Evolutionary conservation across 1,140 invertebrate genomes (phyloP).

Genomic region (Formica exsecta): DNA sequence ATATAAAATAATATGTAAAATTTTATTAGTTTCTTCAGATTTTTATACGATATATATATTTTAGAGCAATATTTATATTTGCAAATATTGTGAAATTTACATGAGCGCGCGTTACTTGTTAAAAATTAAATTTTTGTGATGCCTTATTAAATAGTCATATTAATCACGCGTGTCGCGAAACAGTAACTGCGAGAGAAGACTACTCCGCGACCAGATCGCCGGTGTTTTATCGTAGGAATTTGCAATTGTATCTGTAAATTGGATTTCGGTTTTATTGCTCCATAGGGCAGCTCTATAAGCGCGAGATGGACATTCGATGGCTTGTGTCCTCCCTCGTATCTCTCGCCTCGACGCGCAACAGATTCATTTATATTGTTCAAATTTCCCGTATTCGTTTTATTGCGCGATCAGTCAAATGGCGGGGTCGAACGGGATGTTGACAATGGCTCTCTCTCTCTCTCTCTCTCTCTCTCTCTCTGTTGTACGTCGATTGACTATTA

Average conservation of each 20-base stretch:
- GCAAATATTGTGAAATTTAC: neutral
- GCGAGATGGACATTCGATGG: neutral
- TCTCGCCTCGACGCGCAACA: slow-evolving; percentile 6
- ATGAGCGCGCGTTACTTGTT: neutral
- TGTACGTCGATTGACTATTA: too few species aligned
- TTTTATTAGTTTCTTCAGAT: too few species aligned
- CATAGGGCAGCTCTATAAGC: neutral
- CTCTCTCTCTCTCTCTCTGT: neutral
- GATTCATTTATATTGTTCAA: slow-evolving; percentile 41
- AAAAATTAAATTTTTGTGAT: neutral
- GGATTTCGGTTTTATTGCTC: slow-evolving; percentile 34
- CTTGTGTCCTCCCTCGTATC: neutral
- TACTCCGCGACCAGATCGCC: neutral
- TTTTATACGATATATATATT: neutral
- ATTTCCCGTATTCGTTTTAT: slow-evolving; percentile 9
- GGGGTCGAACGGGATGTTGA: neutral
- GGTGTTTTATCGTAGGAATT: slow-evolving; percentile 23
- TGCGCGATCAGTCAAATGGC: slow-evolving; percentile 15
- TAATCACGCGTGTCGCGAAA: neutral
- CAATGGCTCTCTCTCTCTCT: neutral
- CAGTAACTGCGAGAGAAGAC: neutral
- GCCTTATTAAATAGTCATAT: neutral
- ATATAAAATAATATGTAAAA: too few species aligned
- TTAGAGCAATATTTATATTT: neutral
- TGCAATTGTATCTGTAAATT: slow-evolving; percentile 39